Evolutionary conservation across 2,113 vertebrate species (phyloP), one percentile per base, ranked within the genome.

Genomic region (Channa argus): DNA sequence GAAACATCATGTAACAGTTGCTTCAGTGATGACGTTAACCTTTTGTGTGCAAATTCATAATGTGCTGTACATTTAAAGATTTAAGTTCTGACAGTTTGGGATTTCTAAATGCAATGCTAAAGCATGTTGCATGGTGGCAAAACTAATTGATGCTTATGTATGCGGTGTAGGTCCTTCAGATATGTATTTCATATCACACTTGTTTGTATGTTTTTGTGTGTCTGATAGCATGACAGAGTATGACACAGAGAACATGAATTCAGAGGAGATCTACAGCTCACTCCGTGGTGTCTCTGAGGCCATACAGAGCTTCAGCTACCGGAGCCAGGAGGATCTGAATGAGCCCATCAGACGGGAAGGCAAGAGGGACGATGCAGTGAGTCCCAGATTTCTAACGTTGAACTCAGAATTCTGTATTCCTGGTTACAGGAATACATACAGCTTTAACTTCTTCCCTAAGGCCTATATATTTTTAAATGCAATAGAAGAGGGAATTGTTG

Each of bases 221-320:
- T 85, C 6, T 61, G 59, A 10, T 81, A 99, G 97, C 93, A 95
- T 98, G 96, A 94, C 97, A 94, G 98, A 99, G 91, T 98, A 98
- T 63, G 98, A 99, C 91, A 99, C 97, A 0, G 98, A 99, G 92
- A 99, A 99, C 93, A 95, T 99, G 95, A 99, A 99, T 92, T 97
- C 98, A 6, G 98, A 99, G 74, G 97, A 99, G 94, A 99, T 99
- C 93, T 99, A 98, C 92, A 99, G 97, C 91, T 99, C 98, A 13
- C 94, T 99, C 79, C 97, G 97, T 44, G 98, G 98, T 5, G 98
- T 99, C 86, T 98, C 97, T 3, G 97, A 99, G 92, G 98, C 98
- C 3, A 99, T 99, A 82, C 97, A 99, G 92, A 99, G 97, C 86
- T 99, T 98, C 89, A 98, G 98, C 94, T 98, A 97, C 92, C 96